Percentiles rank a stretch among this genome's conserved stretches.
Evolutionary conservation across 2,113 vertebrate species (phyloP).

Genomic region (Polyodon spathula): DNA sequence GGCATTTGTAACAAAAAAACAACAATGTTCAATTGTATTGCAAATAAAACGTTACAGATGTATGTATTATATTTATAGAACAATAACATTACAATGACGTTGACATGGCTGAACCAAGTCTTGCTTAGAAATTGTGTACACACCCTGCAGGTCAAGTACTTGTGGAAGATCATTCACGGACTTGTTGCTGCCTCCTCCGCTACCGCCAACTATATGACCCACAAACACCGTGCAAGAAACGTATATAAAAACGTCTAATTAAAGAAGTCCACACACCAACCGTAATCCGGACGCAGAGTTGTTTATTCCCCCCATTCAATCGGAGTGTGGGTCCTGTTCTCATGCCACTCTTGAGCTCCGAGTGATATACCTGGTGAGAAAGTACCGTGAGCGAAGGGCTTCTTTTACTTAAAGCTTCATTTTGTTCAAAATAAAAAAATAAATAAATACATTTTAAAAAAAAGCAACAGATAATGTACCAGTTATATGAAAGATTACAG

Average conservation of each 20-base stretch:
- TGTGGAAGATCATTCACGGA: slow-evolving; percentile 31
- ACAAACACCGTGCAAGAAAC: slow-evolving; percentile 13
- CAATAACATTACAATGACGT: no score
- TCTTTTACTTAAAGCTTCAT: slow-evolving; percentile 8
- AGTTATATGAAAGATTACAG: slow-evolving; percentile 14
- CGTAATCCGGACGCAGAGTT: slow-evolving; percentile 55
- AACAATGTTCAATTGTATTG: no score
- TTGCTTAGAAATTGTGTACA: slow-evolving; percentile 20
- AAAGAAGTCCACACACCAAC: slow-evolving; percentile 54
- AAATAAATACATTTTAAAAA: slow-evolving; percentile 15
- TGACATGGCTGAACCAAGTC: no score
- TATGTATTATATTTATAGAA: no score
- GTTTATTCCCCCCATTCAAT: slow-evolving; percentile 48
- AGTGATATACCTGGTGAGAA: slow-evolving; percentile 20
- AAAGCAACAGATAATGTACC: slow-evolving; percentile 11
- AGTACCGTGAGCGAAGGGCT: slow-evolving; percentile 19
- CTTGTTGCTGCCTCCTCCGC: slow-evolving; percentile 8
- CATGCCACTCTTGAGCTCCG: slow-evolving; percentile 29
- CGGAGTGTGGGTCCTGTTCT: slow-evolving; percentile 32
- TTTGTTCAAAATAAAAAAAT: slow-evolving; percentile 15
- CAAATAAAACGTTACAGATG: no score
- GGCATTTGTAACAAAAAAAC: no score
- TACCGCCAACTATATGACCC: slow-evolving; percentile 18
- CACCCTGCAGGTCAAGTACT: slow-evolving; percentile 34
- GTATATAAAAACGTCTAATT: slow-evolving; percentile 20